Evolutionary conservation across 2,888 invertebrate genomes (phyloP).

Genomic region (Pedicia rivosa): DNA sequence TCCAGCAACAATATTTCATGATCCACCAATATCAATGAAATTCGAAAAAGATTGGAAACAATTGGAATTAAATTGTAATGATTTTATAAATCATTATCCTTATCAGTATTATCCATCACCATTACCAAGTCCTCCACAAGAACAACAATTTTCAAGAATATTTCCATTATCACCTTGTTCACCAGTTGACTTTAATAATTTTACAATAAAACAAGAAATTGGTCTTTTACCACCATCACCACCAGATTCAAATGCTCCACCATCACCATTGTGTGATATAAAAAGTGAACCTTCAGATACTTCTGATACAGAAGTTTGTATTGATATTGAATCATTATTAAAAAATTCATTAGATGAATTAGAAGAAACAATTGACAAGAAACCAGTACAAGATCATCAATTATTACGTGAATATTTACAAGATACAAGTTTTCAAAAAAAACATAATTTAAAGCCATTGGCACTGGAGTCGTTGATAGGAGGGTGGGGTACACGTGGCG

Average conservation of each 20-base stretch:
- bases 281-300: slow-evolving; percentile 25
- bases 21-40: slow-evolving; percentile 19
- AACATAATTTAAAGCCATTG: slow-evolving; percentile 65
- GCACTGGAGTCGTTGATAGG: slow-evolving; percentile 46
- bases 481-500: slow-evolving; percentile 43
- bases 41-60: slow-evolving; percentile 24
- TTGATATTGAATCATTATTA: slow-evolving; percentile 25
- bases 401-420: slow-evolving; percentile 63
- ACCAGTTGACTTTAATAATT: slow-evolving; percentile 20
- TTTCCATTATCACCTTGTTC: slow-evolving; percentile 24
- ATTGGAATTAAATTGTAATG: not conserved
- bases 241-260: slow-evolving; percentile 38
- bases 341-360: slow-evolving; percentile 15
- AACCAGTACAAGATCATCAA: slow-evolving; percentile 47
- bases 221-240: slow-evolving; percentile 38
- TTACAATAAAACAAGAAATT: slow-evolving; percentile 34
- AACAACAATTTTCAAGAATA: slow-evolving; percentile 11
- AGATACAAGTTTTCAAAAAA: slow-evolving; percentile 72
- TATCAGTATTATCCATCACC: slow-evolving; percentile 22
- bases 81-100: slow-evolving; percentile 3
- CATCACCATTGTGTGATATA: slow-evolving; percentile 33
- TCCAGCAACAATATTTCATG: slow-evolving; percentile 18
- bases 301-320: slow-evolving; percentile 24
- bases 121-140: slow-evolving; percentile 26
- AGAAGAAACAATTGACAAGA: slow-evolving; percentile 13